Evolutionary conservation across 2,797 vertebrate species (phyloP), one percentile per base, ranked within the genome.

Genomic region (Thamnophis elegans): DNA sequence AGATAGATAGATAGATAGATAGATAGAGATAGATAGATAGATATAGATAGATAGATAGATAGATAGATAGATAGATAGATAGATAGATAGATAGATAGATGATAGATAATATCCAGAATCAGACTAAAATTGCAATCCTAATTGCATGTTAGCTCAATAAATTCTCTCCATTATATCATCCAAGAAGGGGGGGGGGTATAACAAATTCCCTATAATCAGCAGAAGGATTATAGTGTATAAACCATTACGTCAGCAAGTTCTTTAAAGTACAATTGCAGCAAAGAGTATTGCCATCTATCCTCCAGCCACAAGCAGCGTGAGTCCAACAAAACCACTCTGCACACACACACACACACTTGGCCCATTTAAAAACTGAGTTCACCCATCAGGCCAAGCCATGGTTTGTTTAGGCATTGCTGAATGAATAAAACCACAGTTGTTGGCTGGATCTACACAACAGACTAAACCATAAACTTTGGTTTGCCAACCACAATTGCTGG

Each of bases 61-160:
- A n/a, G n/a, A n/a, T n/a, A n/a, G n/a, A n/a, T 18, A 68, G 65
- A 68, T 32, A 68, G 65, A 68, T 32, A 68, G 65, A 68, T 32
- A 68, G 65, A 68, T 68, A 68, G 65, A 68, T 68, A 32, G 62
- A 68, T 32, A 68, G 62, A 68, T 32, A 68, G 65, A 68, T 32
- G 73, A 78, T 42, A 42, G 68, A 78, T 42, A 42, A 42, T 73
- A 32, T 56, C 0, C 92, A 12, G n/a, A 25, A 90, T 3, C 4
- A 0, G 3, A 92, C 93, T 20, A 14, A 28, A 91, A 93, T 95
- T 95, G 92, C 85, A 85, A 88, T 11, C 16, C 6, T 93, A 93
- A 94, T 28, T 0, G 0, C 87, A 92, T 14, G 14, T 58, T 92
- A 60, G 42, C 22, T 60, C 16, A 55, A 92, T 82, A 93, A 88